These are phyloP conservation scores for Coendou prehensilis DNA, from an alignment of 2,797 vertebrate species.

Conservation along the genomic window DNA sequence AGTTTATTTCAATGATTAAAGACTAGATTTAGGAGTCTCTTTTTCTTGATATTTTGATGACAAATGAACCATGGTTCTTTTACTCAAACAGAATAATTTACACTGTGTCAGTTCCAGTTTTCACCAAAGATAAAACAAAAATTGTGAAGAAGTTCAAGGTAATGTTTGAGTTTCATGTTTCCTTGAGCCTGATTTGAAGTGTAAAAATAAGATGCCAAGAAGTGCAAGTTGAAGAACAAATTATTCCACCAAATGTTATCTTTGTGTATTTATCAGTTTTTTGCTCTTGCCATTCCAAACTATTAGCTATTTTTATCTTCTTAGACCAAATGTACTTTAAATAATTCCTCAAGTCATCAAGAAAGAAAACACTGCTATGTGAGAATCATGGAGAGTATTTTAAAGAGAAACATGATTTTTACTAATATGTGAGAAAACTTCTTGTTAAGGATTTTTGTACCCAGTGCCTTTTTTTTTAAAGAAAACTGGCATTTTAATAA, in stretches of 20 bases:
- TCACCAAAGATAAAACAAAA: conserved; percentile 87
- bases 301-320: conserved; percentile 85
- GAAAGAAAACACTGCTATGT: conserved; percentile 74
- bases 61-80: conserved; percentile 72
- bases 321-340: conserved; percentile 83
- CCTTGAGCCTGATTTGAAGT: conserved; percentile 87
- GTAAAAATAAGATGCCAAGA: conserved; percentile 88
- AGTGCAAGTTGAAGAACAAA: conserved; percentile 88
- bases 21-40: conserved; percentile 26
- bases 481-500: conserved; percentile 65
- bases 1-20: conserved; percentile 66
- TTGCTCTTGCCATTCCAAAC: conserved; percentile 83
- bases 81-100: conserved; percentile 73
- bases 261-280: conserved; percentile 82
- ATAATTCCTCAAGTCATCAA: conserved; percentile 77
- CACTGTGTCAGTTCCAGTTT: conserved; percentile 77
- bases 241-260: conserved; percentile 84
- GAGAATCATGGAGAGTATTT: conserved; percentile 66
- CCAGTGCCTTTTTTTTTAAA: conserved; percentile 27
- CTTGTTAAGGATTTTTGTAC: conserved; percentile 56
- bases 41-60: conserved; percentile 74
- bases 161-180: conserved; percentile 87
- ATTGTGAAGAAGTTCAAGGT: conserved; percentile 90
- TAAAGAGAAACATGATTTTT: conserved; percentile 64
- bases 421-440: conserved; percentile 63